Conservation (phyloP, 2,113 vertebrate species). For the Ictalurus furcatus region DNA sequence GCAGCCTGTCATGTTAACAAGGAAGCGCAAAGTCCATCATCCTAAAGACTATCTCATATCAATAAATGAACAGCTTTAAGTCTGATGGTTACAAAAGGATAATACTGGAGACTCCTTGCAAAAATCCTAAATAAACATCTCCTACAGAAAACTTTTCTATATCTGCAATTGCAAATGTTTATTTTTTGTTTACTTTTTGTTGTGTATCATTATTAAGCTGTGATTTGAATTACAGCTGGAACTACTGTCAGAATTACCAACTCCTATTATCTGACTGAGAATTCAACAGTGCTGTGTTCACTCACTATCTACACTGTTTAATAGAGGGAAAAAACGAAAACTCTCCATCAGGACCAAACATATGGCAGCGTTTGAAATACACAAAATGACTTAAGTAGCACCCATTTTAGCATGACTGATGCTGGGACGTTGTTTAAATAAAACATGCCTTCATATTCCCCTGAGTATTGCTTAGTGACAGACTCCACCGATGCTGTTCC, state of each 20-base stretch:
- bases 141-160: neutral
- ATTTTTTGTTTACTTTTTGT: too few species aligned
- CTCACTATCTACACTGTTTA: neutral
- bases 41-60: neutral
- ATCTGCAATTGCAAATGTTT: too few species aligned
- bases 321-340: neutral
- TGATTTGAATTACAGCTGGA: neutral
- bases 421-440: neutral
- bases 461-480: constrained; percentile 54
- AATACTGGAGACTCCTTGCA: neutral
- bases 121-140: neutral
- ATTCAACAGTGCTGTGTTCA: neutral
- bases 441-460: constrained; percentile 7
- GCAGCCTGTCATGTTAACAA: neutral
- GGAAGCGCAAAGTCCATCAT: neutral
- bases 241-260: neutral
- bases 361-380: neutral
- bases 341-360: neutral
- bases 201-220: neutral
- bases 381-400: constrained; percentile 9
- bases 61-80: neutral
- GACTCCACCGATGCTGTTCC: constrained; percentile 49
- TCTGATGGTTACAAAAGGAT: neutral
- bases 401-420: constrained; percentile 23
- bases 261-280: neutral